Base-by-base conservation (phyloP, 1,140 invertebrate genomes). In the Diorhabda sublineata region DNA sequence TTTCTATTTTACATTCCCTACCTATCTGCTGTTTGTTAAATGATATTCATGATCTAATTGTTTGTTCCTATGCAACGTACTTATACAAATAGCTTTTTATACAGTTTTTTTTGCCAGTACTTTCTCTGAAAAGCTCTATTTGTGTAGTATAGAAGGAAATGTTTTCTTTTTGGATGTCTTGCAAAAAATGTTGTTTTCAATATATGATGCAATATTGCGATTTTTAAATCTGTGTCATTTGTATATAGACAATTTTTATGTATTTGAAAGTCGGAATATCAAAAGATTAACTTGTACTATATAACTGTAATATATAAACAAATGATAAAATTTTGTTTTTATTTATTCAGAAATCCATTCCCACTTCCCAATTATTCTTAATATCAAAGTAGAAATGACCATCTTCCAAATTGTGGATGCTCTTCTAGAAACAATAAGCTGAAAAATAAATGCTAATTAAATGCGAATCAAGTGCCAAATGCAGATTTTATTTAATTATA, bases 251-350 rank as follows among this genome's bases (percentile, higher is more conserved):
- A 63, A 66, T 71, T 70, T 67, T 58, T 62, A 69, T 63, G 45
- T 70, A 66, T 74, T 74, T 74, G 70, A 71, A 74, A 74, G 68
- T 74, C 70, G 73, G 61, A 61, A 74, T 74, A 70, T 74, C 52
- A 42, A 56, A 64, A 66, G 11, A 45, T 67, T 61, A 73, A 67
- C 64, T 74, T 74, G 73, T 74, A 74, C 66, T 68, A 70, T 74
- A 74, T 74, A 71, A 70, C 58, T 74, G 73, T 74, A 74, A 74
- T 67, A 71, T 74, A 74, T 74, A 74, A 74, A 74, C 73, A 71
- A 70, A 73, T 73, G 69, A 73, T 69, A 69, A 68, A 64, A 73
- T 64, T 43, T 58, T 56, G n/a, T 58, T 52, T 52, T 52, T 6
- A 11, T 26, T 11, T 60, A 60, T 26, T 26, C 26, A 26, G 26